phyloP scores from a whole-genome alignment of 2,113 vertebrate species.

The Anguilla rostrata region DNA sequence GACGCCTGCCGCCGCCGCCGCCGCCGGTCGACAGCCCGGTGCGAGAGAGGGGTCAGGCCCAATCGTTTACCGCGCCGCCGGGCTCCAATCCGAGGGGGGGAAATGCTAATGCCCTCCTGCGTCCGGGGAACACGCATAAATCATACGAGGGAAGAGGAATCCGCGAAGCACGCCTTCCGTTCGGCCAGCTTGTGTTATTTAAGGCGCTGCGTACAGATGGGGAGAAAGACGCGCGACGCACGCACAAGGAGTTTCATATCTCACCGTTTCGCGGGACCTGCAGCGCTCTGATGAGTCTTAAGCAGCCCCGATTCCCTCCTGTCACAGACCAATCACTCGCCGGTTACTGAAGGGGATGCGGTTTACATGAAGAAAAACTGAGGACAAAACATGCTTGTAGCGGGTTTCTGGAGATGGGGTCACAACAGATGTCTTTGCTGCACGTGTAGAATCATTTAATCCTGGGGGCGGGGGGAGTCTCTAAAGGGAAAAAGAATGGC shows the following conservation, averaged over 20 bases:
- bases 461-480: neutral
- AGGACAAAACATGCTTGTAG: neutral
- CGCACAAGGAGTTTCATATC: neutral
- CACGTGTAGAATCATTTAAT: conserved; percentile 27
- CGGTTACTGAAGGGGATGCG: neutral
- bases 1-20: conserved; percentile 35
- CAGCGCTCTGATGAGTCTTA: neutral
- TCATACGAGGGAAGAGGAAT: neutral
- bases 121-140: neutral
- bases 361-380: conserved; percentile 5
- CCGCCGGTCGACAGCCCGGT: conserved; percentile 33
- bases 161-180: neutral
- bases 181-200: neutral
- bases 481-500: conserved; percentile 16
- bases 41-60: conserved; percentile 28
- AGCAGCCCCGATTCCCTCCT: neutral
- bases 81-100: neutral
- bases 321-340: neutral
- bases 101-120: neutral
- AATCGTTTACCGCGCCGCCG: neutral
- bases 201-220: neutral
- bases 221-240: neutral
- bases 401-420: conserved; percentile 12
- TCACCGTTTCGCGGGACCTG: neutral
- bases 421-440: conserved; percentile 34